These are phyloP conservation scores for Dendrocincla tyrannina DNA, from an alignment of 2,797 vertebrate genomes.

Conservation along the genomic window DNA sequence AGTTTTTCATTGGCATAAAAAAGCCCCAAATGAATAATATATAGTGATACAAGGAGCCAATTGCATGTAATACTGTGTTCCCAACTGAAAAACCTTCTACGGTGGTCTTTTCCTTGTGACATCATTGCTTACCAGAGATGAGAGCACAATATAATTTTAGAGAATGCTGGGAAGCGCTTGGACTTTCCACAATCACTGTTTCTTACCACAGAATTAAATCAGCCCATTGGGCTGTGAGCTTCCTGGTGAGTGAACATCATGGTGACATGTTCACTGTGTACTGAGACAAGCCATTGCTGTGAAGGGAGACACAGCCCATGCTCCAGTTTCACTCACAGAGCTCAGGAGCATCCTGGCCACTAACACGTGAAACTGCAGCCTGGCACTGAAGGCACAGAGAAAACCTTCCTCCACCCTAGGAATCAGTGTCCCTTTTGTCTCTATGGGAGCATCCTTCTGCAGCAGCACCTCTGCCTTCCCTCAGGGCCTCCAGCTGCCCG, in stretches of 20 bases:
- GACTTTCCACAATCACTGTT: not conserved
- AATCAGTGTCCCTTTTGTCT: not conserved
- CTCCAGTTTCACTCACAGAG: fast-evolving
- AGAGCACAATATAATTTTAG: not conserved
- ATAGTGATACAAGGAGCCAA: not conserved
- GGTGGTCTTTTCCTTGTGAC: not conserved
- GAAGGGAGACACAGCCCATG: not conserved
- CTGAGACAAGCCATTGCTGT: fast-evolving
- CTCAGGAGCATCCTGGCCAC: not conserved
- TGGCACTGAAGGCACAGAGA: not conserved
- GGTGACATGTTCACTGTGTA: not conserved
- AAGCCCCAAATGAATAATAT: not conserved
- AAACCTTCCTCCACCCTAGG: not conserved
- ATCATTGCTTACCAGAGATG: not conserved
- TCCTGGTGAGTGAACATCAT: fast-evolving
- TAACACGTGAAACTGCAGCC: not conserved
- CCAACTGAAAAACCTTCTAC: not conserved
- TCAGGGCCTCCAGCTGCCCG: not conserved
- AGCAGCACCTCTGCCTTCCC: not conserved
- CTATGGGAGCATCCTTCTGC: not conserved
- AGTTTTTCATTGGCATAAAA: not conserved
- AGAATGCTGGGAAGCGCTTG: not conserved
- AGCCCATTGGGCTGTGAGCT: not conserved
- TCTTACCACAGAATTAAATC: not conserved
- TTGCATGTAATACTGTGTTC: not conserved